Base-by-base conservation (phyloP, 2,888 invertebrate genomes). In the Automeris io region DNA sequence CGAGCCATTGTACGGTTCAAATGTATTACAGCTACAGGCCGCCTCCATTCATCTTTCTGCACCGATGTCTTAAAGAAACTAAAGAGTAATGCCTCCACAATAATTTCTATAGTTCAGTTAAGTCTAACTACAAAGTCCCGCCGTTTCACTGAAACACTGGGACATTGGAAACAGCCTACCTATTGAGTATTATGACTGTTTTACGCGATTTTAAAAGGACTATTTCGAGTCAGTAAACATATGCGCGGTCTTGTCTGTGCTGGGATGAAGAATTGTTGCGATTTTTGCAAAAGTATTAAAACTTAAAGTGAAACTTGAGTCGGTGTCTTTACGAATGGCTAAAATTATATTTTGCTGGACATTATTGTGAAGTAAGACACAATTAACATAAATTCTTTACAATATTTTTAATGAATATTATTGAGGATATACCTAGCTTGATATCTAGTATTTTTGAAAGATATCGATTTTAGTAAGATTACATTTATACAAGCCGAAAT, bases 31-130 rank as follows among this genome's bases (percentile, higher is more conserved):
- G 68, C 62, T 63, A 61, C 55, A 55, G 47, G 40, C 50, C 44
- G 51, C 43, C 57, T 57, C 67, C 71, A 77, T 77, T 75, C 78
- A 75, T 76, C 64, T 65, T 60, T 42, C 43, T 54, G 57, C 52
- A 52, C 56, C 67, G 68, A 66, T 65, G 62, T 62, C 51, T 65
- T 50, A 62, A 65, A 64, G 70, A 68, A 60, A 50, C 47, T 49
- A 42, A 51, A 60, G 69, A 62, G 59, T 72, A 73, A 69, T 72
- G 70, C 59, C 47, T 60, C 57, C 57, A 64, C 70, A 69, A 73
- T 74, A 64, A 74, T 70, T 72, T 54, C 63, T 26, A 29, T 34
- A 29, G 26, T 39, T 33, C 19, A 22, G 25, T 39, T 33, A 26
- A 22, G 25, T 37, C 45, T 41, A 54, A 33, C 35, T 19, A 38